Conservation (phyloP, 2,113 vertebrate species). For the Bambusicola thoracicus region DNA sequence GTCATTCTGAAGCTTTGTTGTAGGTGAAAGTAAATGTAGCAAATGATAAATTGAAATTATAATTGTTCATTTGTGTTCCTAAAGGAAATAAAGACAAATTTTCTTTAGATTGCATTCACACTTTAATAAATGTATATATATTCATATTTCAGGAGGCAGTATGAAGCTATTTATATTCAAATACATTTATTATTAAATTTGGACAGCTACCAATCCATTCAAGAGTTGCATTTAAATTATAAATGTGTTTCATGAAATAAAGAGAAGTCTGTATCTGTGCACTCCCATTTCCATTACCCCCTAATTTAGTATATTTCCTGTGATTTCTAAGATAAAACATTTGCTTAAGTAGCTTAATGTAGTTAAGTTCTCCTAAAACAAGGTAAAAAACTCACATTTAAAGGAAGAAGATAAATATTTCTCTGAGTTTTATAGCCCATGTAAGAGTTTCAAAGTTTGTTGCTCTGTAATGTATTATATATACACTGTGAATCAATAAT, state of each 20-base stretch:
- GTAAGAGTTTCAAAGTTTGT: neutral
- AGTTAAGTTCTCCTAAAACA: neutral
- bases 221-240: constrained; percentile 32
- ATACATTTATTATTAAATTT: constrained; percentile 61
- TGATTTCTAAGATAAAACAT: neutral
- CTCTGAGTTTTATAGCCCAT: neutral
- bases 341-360: constrained; percentile 4
- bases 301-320: neutral
- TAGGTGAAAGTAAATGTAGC: constrained; percentile 32
- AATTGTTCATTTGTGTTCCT: constrained; percentile 36
- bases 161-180: constrained; percentile 57
- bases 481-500: neutral
- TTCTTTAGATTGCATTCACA: constrained; percentile 12
- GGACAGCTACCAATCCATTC: neutral
- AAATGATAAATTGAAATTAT: constrained; percentile 41
- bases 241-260: constrained; percentile 1
- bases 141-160: constrained; percentile 46
- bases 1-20: constrained; percentile 7
- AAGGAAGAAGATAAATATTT: neutral
- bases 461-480: neutral
- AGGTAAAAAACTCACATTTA: neutral
- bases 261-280: neutral
- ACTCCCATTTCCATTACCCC: neutral
- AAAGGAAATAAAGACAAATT: constrained; percentile 31
- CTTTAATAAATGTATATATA: constrained; percentile 26